Evolutionary conservation across 2,888 invertebrate genomes (phyloP).

Genomic region (Pristionchus japonicus): DNA sequence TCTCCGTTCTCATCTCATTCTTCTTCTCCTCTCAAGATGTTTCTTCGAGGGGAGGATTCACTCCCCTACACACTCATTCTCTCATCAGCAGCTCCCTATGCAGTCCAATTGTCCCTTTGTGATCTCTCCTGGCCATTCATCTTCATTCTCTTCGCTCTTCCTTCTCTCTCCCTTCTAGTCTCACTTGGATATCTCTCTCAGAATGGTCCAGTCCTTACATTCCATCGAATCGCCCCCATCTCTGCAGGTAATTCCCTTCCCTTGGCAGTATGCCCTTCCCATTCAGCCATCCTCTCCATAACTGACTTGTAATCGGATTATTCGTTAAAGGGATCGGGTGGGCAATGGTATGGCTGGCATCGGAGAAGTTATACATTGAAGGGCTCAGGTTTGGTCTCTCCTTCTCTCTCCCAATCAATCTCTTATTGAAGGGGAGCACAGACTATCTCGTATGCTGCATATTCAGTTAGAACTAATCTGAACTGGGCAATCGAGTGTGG

Average conservation of each 20-base stretch:
- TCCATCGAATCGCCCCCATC: conserved; percentile 58
- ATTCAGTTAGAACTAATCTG: conserved; percentile 19
- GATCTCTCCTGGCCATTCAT: conserved; percentile 55
- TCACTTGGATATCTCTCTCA: conserved; percentile 56
- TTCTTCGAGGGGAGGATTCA: conserved; percentile 11
- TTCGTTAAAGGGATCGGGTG: conserved; percentile 60
- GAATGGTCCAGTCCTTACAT: conserved; percentile 57
- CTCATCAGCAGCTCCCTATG: conserved; percentile 21
- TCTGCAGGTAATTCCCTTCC: conserved; percentile 54
- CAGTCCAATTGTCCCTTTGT: background rate
- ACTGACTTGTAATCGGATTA: conserved; percentile 4
- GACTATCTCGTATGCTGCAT: conserved; percentile 43
- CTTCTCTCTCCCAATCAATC: background rate
- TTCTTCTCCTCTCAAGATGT: conserved; percentile 6
- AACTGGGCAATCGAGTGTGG: conserved; percentile 46
- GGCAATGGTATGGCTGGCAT: conserved; percentile 62
- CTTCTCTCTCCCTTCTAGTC: conserved; percentile 56
- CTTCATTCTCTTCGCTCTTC: conserved; percentile 61
- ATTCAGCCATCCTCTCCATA: background rate
- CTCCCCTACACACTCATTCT: conserved; percentile 40
- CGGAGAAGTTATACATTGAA: conserved; percentile 57
- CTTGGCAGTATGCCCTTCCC: background rate
- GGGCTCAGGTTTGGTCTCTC: conserved; percentile 49
- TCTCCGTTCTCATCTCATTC: background rate
- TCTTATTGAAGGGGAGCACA: conserved; percentile 32